Base-by-base conservation (phyloP, 2,888 invertebrate genomes). In the Aleiodes alternator region DNA sequence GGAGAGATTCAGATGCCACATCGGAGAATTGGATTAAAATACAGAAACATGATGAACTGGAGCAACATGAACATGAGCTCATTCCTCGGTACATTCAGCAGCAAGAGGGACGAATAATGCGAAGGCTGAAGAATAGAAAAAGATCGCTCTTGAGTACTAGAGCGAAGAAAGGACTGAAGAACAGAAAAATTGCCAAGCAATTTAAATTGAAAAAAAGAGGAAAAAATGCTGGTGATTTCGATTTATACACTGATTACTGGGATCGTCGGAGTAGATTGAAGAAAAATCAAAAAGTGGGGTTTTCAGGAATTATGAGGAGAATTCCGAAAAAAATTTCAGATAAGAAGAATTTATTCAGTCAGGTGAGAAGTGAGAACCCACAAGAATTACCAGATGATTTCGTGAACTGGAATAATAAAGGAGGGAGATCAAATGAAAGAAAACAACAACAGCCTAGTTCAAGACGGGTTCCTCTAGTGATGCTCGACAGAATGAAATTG, bases 1-100 rank as follows among this genome's bases (percentile, higher is more conserved):
- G 57, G 1, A 29, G 57, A 5, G 34, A 59, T 34, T 59, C 57
- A n/a, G 31, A 59, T 34, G 57, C 57, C 5, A 59, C 57, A n/a
- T 29, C 57, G 2, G 57, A 59, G n/a, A 59, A 31, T 59, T 59
- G 57, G 34, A 31, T 31, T 3, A 59, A 34, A 29, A 29, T 59
- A 11, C 3, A 23, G 12, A 59, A 59, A 34, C 8, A 59, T 34
- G 57, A 59, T 34, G 57, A 59, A 59, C 31, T 34, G n/a, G 31
- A 59, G 31, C 5, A 11, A 12, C 12, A 59, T 9, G n/a, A 59
- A 14, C 9, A 59, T 23, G 31, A n/a, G n/a, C 11, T 34, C 8
- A 59, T 59, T 12, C 57, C 57, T 12, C 57, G 31, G 9, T 59
- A 8, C 34, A 59, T 59, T 14, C 57, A 59, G 31, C 9, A 12